Evolutionary conservation across 1,140 invertebrate species (phyloP), one percentile per base, ranked within the genome.

Genomic region (Sipha flava): DNA sequence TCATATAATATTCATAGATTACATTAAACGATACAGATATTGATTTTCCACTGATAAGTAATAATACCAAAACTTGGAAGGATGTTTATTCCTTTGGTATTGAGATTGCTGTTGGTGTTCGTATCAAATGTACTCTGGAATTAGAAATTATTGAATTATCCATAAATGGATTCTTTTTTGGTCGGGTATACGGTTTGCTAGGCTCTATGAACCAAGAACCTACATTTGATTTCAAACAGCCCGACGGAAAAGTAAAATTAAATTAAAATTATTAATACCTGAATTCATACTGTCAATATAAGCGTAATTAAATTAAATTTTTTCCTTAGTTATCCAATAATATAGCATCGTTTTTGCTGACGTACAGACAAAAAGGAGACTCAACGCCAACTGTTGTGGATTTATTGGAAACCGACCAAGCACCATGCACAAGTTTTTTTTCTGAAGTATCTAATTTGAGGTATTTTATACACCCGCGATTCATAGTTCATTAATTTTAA

Each of bases 191-290:
- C 23, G 95, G 96, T 83, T 88, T 98, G 29, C 87, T 97, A 9
- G 95, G 95, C 81, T 94, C 93, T 81, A 93, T 91, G 52, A 94
- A 97, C 87, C 91, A 94, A 82, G 96, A 98, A 84, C 89, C 89
- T 6, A 92, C 87, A 83, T 94, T 96, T 83, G 95, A 97, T 84
- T 91, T 91, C 82, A 89, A 88, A 37, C 83, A 91, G 37, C 90
- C 92, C 14, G 91, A 90, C 82, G 92, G 92, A 81, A 90, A 91
- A 86, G 89, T 92, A 85, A 86, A 59, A 59, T 18, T 29, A 59
- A 14, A 59, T 16, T 9, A 37, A 70, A 31, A 59, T 23, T 29
- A 59, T 31, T 59, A 12, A 29, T 23, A 18, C 12, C 37, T 64
- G 23, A 5, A 59, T 3, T 3, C 49, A 52, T 52, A 7, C 5